Percentiles rank a stretch among this genome's conserved stretches.
Evolutionary conservation across 1,140 invertebrate genomes (phyloP).

Genomic region (Drosophila novamexicana): DNA sequence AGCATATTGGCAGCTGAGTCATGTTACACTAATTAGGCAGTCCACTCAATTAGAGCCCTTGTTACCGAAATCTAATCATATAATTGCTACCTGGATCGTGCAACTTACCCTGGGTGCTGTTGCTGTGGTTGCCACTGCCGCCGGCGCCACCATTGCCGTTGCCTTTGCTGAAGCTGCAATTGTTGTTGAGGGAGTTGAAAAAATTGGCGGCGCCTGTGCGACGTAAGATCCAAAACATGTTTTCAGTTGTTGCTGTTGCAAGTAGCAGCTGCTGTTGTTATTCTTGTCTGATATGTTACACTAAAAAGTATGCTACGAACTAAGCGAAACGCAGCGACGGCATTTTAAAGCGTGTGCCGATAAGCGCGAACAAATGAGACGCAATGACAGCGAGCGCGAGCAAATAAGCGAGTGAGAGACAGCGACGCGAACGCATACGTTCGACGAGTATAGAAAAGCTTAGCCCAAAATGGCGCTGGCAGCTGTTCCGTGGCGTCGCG

Average conservation of each 20-base stretch:
- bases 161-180: slow-evolving; percentile 77
- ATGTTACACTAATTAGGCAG: slow-evolving; percentile 57
- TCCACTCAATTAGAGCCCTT: slow-evolving; percentile 58
- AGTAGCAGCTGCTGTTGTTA: not conserved
- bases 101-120: slow-evolving; percentile 69
- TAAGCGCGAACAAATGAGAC: slow-evolving; percentile 36
- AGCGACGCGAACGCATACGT: not conserved
- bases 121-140: slow-evolving; percentile 58
- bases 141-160: slow-evolving; percentile 50
- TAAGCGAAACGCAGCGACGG: slow-evolving; percentile 56
- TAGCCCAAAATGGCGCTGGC: slow-evolving; percentile 24
- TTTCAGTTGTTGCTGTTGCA: slow-evolving; percentile 34
- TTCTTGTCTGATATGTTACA: slow-evolving; percentile 56
- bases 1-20: slow-evolving; percentile 31
- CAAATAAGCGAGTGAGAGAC: not conserved
- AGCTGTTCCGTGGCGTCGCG: slow-evolving; percentile 49
- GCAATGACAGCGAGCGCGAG: not conserved
- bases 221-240: slow-evolving; percentile 84
- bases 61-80: slow-evolving; percentile 49
- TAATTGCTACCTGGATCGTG: slow-evolving; percentile 45
- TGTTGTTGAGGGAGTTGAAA: slow-evolving; percentile 84
- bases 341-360: slow-evolving; percentile 58
- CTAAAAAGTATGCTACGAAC: slow-evolving; percentile 48
- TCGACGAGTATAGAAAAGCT: slow-evolving; percentile 17
- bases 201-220: slow-evolving; percentile 83